Conservation (phyloP, 2,113 vertebrate genomes). For the Laticauda laticaudata region DNA sequence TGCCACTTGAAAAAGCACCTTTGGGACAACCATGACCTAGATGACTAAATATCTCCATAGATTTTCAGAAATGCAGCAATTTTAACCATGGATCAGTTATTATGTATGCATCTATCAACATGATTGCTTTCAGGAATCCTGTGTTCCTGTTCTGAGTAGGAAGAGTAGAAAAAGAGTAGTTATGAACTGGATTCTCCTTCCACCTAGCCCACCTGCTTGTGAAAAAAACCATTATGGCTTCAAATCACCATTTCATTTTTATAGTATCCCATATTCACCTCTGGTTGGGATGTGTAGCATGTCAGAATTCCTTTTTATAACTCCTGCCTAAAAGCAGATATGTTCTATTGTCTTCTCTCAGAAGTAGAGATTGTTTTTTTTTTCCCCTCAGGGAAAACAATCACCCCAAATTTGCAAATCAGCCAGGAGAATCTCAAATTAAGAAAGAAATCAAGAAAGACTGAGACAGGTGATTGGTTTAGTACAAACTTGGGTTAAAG, state of each 20-base stretch:
- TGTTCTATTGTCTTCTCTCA: conserved; percentile 55
- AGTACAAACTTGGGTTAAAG: conserved; percentile 50
- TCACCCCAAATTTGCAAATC: conserved; percentile 53
- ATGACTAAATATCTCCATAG: background rate
- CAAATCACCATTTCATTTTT: conserved; percentile 52
- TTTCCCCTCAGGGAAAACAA: conserved; percentile 44
- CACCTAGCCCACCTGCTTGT: conserved; percentile 7
- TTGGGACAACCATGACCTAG: background rate
- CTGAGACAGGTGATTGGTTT: conserved; percentile 51
- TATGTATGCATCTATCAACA: background rate
- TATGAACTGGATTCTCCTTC: conserved; percentile 24
- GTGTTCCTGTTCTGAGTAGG: background rate
- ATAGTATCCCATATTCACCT: conserved; percentile 46
- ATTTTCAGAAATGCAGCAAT: background rate
- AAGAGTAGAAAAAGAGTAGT: background rate
- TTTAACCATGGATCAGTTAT: background rate
- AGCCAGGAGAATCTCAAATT: conserved; percentile 61
- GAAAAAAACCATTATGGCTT: conserved; percentile 36
- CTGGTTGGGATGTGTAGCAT: conserved; percentile 46
- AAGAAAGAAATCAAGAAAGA: conserved; percentile 53
- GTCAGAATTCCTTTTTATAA: conserved; percentile 54
- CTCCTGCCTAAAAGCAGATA: conserved; percentile 54
- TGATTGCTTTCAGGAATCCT: background rate
- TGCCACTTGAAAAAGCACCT: background rate
- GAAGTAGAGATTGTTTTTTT: conserved; percentile 53